These are phyloP conservation scores for Sminthurinus signatus DNA, from an alignment of 1,140 invertebrate genomes.

Conservation along the genomic window DNA sequence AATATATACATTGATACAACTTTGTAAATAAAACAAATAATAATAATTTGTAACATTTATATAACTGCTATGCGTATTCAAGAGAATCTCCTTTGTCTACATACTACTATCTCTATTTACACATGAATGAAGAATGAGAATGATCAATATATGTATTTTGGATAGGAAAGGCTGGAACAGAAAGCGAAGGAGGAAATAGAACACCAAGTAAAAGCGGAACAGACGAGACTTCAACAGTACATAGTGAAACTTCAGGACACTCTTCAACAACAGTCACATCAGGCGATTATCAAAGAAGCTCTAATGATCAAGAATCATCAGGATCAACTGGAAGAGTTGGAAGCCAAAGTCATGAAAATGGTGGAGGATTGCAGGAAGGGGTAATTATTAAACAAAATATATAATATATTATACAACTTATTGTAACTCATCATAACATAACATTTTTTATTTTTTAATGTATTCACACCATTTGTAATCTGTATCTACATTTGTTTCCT, in stretches of 20 bases:
- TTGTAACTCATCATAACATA: too few relatives aligned
- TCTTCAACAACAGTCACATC: conserved; percentile 18
- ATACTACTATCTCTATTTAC: too few relatives aligned
- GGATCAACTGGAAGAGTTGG: conserved; percentile 6
- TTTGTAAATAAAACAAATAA: too few relatives aligned
- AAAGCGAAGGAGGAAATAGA: neutral
- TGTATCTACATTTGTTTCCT: conserved; percentile 5
- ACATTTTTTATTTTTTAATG: too few relatives aligned
- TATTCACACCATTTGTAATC: too few relatives aligned
- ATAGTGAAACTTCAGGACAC: conserved; percentile 24
- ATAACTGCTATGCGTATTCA: too few relatives aligned
- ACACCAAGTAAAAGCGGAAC: conserved; percentile 17
- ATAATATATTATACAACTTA: too few relatives aligned
- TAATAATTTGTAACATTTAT: too few relatives aligned
- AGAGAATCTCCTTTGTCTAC: too few relatives aligned
- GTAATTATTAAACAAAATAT: too few relatives aligned
- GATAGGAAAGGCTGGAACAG: conserved; percentile 11
- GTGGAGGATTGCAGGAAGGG: conserved; percentile 21
- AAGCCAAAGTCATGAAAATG: conserved; percentile 19
- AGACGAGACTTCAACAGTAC: conserved; percentile 25
- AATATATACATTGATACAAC: too few relatives aligned
- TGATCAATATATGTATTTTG: conserved; percentile 1
- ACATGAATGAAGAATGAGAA: neutral
- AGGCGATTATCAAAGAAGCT: conserved; percentile 14
- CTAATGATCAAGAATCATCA: neutral